Base-by-base conservation (phyloP, 1,140 invertebrate genomes). In the Cherax quadricarinatus region DNA sequence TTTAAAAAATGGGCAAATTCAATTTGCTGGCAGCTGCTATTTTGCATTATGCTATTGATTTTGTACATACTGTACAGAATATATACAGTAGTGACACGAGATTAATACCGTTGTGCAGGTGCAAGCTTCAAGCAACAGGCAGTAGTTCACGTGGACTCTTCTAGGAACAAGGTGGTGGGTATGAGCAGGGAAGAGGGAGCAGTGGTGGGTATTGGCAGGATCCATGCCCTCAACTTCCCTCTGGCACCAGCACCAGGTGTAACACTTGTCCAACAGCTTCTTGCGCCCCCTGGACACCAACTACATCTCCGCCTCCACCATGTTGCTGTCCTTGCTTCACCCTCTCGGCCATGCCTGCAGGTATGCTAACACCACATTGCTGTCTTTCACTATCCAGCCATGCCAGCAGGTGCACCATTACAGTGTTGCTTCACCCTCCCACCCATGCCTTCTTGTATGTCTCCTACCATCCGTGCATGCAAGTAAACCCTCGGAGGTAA, bases 251-350 rank as follows among this genome's bases (percentile, higher is more conserved):
- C 96, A 14, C 89, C 94, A 10, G 94, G 95, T 51, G 94, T 96
- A 5, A 95, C 96, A 94, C 96, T 96, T 82, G 95, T 95, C 3
- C 95, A 96, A 70, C 95, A 95, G 82, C 95, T 97, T 14, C 94
- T 96, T 3, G 96, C 96, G 9, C 96, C 96, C 5, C 94, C 96
- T 10, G 96, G 96, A 24, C 95, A 96, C 89, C 94, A 95, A n/a
- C 95, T 97, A 66, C 95, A 96, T 48, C 92, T 97, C 14, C 84
- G 57, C 12, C 88, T 93, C 14, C 87, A 89, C 48, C 75, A 93
- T 75, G 75, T 91, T 53, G 91, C 60, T 48, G 73, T 41, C 79
- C 66, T 91, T 1, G 85, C 86, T 18, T 81, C 88, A 48, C 89
- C 87, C 10, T 53, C 41, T 16, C 21, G 18, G 0, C 82, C 83